A percentile compares a stretch with the other conserved stretches of the same genome.
phyloP scores from a whole-genome alignment of 2,113 vertebrate species.

The Heteronetta atricapilla region DNA sequence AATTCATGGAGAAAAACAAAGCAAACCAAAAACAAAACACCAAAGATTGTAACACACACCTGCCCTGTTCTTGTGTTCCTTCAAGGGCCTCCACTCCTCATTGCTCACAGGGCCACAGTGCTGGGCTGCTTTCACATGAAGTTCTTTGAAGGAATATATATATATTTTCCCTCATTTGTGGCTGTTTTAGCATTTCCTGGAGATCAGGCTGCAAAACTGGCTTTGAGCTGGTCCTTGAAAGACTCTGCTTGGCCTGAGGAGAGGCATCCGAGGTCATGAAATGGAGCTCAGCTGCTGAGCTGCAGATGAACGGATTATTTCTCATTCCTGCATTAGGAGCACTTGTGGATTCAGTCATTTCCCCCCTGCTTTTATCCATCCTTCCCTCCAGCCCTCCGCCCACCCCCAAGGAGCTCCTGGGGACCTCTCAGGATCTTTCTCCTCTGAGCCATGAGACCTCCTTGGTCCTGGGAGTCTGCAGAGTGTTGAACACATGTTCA shows the following conservation, averaged over 20 bases:
- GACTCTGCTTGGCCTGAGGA: background rate
- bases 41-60: background rate
- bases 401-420: background rate
- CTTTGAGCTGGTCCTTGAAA: background rate
- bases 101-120: background rate
- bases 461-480: fast-evolving
- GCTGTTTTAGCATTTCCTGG: background rate
- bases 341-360: background rate
- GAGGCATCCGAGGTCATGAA: conserved; percentile 21
- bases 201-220: background rate
- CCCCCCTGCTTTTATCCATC: background rate
- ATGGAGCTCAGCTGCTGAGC: background rate
- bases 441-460: background rate
- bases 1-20: background rate
- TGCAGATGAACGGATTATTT: conserved; percentile 32
- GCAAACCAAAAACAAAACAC: no score
- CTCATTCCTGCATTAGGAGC: background rate
- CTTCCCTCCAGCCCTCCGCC: background rate
- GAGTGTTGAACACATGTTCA: fast-evolving
- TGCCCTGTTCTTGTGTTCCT: background rate
- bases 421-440: background rate
- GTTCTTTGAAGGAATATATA: background rate
- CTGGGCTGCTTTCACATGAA: background rate
- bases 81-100: background rate
- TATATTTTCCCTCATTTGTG: no score